A percentile compares a stretch with the other conserved stretches of the same genome.
Evolutionary conservation across 2,888 invertebrate genomes (phyloP).

Genomic region (Mesorhabditis spiculigera): DNA sequence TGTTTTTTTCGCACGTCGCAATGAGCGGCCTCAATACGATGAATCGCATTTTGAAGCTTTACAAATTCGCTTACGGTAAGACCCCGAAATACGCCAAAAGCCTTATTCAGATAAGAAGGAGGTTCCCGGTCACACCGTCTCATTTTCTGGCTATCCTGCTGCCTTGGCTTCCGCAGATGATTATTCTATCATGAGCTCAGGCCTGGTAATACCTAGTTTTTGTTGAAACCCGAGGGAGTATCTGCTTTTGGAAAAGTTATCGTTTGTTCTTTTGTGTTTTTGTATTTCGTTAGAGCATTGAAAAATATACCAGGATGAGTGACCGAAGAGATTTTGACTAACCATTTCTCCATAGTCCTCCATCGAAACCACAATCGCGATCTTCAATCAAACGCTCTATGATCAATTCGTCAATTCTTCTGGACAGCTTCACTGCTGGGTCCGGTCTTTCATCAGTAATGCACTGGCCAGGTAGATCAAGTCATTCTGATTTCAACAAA

Average conservation of each 20-base stretch:
- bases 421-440: slow-evolving; percentile 67
- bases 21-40: slow-evolving; percentile 55
- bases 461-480: slow-evolving; percentile 72
- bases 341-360: slow-evolving; percentile 63
- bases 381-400: slow-evolving; percentile 73
- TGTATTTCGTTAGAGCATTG: background rate
- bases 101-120: slow-evolving; percentile 55
- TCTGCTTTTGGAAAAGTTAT: too few relatives aligned
- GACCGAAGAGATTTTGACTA: too few relatives aligned
- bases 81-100: background rate
- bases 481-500: slow-evolving; percentile 55
- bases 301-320: too few relatives aligned
- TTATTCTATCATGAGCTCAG: slow-evolving; percentile 54
- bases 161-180: slow-evolving; percentile 57
- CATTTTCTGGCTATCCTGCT: slow-evolving; percentile 58
- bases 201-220: slow-evolving; percentile 32
- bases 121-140: slow-evolving; percentile 57
- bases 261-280: background rate
- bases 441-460: slow-evolving; percentile 78
- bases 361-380: slow-evolving; percentile 76
- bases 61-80: slow-evolving; percentile 69
- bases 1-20: slow-evolving; percentile 53
- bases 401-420: slow-evolving; percentile 69
- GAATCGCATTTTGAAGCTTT: slow-evolving; percentile 54
- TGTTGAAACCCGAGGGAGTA: background rate